These are phyloP conservation scores for Argyrosomus regius DNA, from an alignment of 2,797 vertebrate species.

Conservation along the genomic window DNA sequence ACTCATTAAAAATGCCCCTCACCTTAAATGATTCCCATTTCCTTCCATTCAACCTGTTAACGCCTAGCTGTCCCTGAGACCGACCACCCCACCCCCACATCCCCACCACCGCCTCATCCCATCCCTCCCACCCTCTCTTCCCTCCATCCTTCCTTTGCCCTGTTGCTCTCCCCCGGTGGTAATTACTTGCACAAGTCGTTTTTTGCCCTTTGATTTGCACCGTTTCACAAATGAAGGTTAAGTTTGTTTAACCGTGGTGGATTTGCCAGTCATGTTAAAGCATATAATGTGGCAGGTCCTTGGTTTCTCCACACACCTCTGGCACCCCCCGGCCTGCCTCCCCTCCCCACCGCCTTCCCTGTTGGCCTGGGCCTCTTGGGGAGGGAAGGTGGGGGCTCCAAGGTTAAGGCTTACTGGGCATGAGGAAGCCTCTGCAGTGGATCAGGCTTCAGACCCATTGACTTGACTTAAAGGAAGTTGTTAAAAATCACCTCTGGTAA, in stretches of 20 bases:
- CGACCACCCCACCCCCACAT: slow-evolving; percentile 43
- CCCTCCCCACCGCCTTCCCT: slow-evolving; percentile 49
- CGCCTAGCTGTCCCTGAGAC: slow-evolving; percentile 63
- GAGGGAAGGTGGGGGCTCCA: slow-evolving; percentile 82
- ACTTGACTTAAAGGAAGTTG: slow-evolving; percentile 69
- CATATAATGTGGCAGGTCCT: slow-evolving; percentile 95
- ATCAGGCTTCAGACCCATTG: slow-evolving; percentile 77
- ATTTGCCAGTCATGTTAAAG: slow-evolving; percentile 99
- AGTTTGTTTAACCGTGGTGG: slow-evolving; percentile 99
- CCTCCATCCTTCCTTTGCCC: slow-evolving; percentile 74
- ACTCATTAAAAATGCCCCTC: slow-evolving; percentile 94
- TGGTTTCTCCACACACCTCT: slow-evolving; percentile 84
- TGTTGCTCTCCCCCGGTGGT: slow-evolving; percentile 85
- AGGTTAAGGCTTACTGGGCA: slow-evolving; percentile 90
- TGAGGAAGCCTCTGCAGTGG: slow-evolving; percentile 74
- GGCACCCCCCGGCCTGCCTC: slow-evolving; percentile 49
- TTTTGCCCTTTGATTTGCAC: slow-evolving; percentile 94
- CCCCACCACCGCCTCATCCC: slow-evolving; percentile 35
- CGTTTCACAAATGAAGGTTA: slow-evolving; percentile 99
- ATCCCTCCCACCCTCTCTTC: slow-evolving; percentile 42
- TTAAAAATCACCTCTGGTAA: slow-evolving; percentile 77
- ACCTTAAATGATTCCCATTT: slow-evolving; percentile 93
- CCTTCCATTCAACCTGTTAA: slow-evolving; percentile 82
- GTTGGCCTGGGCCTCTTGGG: slow-evolving; percentile 53
- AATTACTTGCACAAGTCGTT: slow-evolving; percentile 96